Percentiles rank a stretch among this genome's conserved stretches.
phyloP scores from a whole-genome alignment of 2,113 vertebrate species.

The Grammatotria lemairii region DNA sequence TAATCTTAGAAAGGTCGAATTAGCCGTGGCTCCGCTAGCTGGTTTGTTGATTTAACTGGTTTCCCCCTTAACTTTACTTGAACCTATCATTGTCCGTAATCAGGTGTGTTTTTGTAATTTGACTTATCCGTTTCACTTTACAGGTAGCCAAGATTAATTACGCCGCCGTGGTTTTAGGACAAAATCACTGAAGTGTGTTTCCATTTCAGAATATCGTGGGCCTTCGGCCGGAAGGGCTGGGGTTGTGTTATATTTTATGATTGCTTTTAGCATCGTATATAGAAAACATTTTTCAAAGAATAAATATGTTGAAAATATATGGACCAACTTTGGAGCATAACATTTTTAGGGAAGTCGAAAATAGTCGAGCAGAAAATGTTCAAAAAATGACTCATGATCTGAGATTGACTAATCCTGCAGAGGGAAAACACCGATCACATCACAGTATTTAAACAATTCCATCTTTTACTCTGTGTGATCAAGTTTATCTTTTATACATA shows the following conservation, averaged over 20 bases:
- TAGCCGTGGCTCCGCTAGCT: not conserved
- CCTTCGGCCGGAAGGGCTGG: not conserved
- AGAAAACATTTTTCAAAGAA: not conserved
- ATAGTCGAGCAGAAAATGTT: not conserved
- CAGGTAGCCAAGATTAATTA: not conserved
- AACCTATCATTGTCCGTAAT: not conserved
- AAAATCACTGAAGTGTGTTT: not conserved
- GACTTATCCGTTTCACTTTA: not conserved
- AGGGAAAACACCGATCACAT: not conserved
- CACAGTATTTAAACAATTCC: not conserved
- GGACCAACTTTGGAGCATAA: not conserved
- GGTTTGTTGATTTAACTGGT: not conserved
- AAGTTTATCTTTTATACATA: not conserved
- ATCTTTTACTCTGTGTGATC: not conserved
- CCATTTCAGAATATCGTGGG: not conserved
- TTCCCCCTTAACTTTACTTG: not conserved
- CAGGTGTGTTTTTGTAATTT: not conserved
- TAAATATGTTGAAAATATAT: not conserved
- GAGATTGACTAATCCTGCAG: not conserved
- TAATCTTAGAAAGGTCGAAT: not conserved
- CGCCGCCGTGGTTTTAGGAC: not conserved
- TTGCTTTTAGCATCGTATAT: not conserved
- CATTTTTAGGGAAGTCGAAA: not conserved
- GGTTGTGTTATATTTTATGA: not conserved
- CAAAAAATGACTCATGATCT: not conserved